Percentiles rank a stretch among this genome's conserved stretches.
Conservation (phyloP, 2,888 invertebrate genomes). For the Terebella lapidaria region DNA sequence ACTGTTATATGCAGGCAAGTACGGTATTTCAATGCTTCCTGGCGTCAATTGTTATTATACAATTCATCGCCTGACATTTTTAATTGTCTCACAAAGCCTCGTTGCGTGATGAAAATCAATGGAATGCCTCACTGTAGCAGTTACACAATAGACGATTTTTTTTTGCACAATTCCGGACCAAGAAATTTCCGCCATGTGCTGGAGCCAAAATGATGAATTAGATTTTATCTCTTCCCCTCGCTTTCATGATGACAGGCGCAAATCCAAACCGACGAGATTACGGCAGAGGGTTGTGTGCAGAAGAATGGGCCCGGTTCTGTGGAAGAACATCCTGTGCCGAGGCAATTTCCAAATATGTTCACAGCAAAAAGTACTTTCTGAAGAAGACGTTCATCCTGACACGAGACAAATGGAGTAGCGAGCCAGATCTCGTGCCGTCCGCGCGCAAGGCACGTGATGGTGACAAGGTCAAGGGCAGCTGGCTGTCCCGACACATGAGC, state of each 20-base stretch:
- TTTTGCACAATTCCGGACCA: too few relatives aligned
- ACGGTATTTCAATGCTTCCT: background rate
- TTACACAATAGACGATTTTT: too few relatives aligned
- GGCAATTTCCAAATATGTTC: slow-evolving; percentile 64
- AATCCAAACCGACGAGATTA: slow-evolving; percentile 66
- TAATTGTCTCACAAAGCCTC: background rate
- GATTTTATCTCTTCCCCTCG: too few relatives aligned
- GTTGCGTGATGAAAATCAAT: too few relatives aligned
- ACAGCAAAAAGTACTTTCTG: slow-evolving; percentile 41
- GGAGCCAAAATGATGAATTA: too few relatives aligned
- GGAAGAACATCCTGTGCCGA: slow-evolving; percentile 68
- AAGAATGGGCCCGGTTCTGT: slow-evolving; percentile 72
- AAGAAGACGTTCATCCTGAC: slow-evolving; percentile 32
- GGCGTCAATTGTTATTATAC: background rate
- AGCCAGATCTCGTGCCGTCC: slow-evolving; percentile 51
- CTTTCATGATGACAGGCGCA: slow-evolving; percentile 64
- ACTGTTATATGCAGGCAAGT: slow-evolving; percentile 66
- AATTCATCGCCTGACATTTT: background rate
- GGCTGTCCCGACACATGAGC: slow-evolving; percentile 26
- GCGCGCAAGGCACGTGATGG: slow-evolving; percentile 3
- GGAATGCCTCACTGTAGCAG: too few relatives aligned
- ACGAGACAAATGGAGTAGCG: slow-evolving; percentile 59
- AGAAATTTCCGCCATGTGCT: too few relatives aligned
- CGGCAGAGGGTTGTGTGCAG: slow-evolving; percentile 66
- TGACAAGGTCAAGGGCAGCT: slow-evolving; percentile 12